These are phyloP conservation scores for Bolinopsis microptera DNA, from an alignment of 37 sponge, comb jelly and placozoan genomes.

Conservation along the genomic window DNA sequence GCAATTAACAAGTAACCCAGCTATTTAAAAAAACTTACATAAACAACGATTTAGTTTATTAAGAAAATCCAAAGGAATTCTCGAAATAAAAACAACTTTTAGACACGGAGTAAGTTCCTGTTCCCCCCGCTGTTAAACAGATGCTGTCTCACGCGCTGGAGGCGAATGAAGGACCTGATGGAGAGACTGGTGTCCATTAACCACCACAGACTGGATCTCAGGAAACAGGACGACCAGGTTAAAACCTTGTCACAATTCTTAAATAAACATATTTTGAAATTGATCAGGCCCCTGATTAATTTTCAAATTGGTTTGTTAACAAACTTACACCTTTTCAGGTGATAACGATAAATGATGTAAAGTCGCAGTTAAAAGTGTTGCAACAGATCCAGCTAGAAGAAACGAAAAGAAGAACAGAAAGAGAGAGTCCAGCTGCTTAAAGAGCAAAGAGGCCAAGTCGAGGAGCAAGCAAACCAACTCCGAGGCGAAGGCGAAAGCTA, in stretches of 20 bases:
- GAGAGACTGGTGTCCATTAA: neutral
- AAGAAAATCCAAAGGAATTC: too few species aligned
- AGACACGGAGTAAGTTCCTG: neutral
- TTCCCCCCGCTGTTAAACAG: neutral
- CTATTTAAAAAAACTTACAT: too few species aligned
- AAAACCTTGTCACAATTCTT: neutral
- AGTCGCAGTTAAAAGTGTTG: neutral
- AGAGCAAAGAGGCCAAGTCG: neutral
- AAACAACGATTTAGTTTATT: too few species aligned
- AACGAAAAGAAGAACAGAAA: neutral
- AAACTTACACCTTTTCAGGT: too few species aligned
- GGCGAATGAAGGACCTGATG: slow-evolving; percentile 12
- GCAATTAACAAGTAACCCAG: too few species aligned
- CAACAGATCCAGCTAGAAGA: slow-evolving; percentile 48
- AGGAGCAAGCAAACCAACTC: slow-evolving; percentile 25
- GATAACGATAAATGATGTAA: neutral
- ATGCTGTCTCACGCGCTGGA: slow-evolving; percentile 21
- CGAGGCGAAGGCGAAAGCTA: slow-evolving; percentile 46
- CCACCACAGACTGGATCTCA: slow-evolving; percentile 32
- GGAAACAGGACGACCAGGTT: neutral
- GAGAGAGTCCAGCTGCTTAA: too few species aligned
- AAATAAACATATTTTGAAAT: neutral
- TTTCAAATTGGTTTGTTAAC: too few species aligned
- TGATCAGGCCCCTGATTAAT: too few species aligned
- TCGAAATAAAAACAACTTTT: too few species aligned